Conservation (phyloP, 2,113 vertebrate genomes). For the Tenrec ecaudatus region DNA sequence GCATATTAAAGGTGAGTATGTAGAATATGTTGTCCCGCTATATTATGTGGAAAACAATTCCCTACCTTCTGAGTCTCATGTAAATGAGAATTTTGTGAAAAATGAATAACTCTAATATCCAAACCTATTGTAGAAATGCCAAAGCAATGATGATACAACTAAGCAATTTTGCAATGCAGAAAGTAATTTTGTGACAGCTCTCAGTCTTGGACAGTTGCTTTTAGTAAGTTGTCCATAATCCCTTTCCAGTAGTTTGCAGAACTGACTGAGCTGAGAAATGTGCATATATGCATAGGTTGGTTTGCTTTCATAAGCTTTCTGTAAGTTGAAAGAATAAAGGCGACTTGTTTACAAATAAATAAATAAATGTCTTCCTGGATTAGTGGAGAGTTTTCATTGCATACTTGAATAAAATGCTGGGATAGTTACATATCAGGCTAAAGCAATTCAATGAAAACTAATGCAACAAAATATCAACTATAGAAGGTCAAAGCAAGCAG, state of each 20-base stretch:
- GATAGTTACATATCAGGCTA: conserved; percentile 44
- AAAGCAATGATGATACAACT: too few relatives aligned
- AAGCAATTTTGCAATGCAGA: neutral
- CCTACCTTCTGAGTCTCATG: neutral
- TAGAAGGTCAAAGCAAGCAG: conserved; percentile 53
- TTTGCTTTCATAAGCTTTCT: neutral
- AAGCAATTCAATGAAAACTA: conserved; percentile 46
- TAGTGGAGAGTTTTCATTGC: neutral
- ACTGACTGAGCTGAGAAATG: neutral
- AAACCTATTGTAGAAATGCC: neutral
- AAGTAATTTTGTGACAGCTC: neutral
- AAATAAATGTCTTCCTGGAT: neutral
- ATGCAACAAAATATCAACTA: conserved; percentile 57
- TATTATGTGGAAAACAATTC: neutral
- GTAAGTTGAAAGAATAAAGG: neutral
- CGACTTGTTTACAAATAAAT: neutral
- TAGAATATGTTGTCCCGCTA: neutral
- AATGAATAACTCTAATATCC: neutral
- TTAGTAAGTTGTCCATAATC: neutral
- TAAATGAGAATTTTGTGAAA: neutral
- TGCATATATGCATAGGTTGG: neutral
- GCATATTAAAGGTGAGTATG: neutral
- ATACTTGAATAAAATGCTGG: conserved; percentile 61
- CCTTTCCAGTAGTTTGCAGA: neutral
- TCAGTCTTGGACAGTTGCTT: neutral